Conservation (phyloP, 2,888 invertebrate species). For the Thalpophila matura region DNA sequence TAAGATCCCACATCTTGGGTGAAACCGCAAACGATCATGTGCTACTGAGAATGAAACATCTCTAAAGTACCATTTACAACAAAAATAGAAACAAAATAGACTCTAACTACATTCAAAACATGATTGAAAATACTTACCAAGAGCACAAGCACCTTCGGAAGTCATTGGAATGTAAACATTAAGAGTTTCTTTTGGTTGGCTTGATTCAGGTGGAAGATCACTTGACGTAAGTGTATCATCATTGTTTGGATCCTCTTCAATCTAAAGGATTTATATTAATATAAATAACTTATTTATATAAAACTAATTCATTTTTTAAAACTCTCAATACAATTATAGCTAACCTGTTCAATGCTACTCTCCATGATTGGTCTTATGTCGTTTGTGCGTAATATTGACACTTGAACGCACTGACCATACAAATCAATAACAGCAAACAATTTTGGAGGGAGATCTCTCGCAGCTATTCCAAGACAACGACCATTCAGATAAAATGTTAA, state of each 20-base stretch:
- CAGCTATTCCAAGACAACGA: conserved; percentile 96
- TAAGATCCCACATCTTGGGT: conserved; percentile 96
- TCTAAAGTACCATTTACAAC: not conserved
- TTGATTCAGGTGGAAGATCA: conserved; percentile 66
- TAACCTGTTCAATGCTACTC: conserved; percentile 77
- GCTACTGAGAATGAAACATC: conserved; percentile 70
- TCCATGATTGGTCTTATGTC: conserved; percentile 76
- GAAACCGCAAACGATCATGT: conserved; percentile 94
- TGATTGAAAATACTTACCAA: conserved; percentile 65
- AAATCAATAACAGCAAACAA: conserved; percentile 98
- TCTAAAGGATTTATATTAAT: conserved; percentile 57
- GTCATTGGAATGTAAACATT: conserved; percentile 74
- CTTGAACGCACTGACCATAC: conserved; percentile 98
- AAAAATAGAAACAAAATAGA: not conserved
- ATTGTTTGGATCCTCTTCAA: conserved; percentile 80
- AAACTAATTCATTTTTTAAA: not conserved
- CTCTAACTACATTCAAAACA: not conserved
- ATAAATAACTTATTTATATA: not conserved
- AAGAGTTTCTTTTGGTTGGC: conserved; percentile 65
- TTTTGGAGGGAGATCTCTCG: conserved; percentile 93
- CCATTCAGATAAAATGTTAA: conserved; percentile 97
- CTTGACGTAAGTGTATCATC: conserved; percentile 78
- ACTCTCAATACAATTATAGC: conserved; percentile 9
- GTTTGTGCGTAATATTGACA: conserved; percentile 86
- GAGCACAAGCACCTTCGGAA: conserved; percentile 74